phyloP scores from a whole-genome alignment of 2,888 invertebrate species.

The Icerya purchasi region DNA sequence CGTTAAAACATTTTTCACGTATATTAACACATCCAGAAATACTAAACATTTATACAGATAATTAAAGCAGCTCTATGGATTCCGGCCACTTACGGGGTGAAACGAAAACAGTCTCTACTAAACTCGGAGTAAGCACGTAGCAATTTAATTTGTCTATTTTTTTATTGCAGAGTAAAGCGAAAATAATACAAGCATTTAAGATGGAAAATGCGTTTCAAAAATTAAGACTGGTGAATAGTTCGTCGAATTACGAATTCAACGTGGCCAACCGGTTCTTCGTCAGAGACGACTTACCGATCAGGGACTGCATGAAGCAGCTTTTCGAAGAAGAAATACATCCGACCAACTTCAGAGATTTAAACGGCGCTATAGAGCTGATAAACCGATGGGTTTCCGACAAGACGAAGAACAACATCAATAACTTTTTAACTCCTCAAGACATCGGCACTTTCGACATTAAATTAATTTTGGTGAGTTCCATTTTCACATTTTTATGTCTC shows the following conservation, averaged over 20 bases:
- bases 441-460: slow-evolving; percentile 39
- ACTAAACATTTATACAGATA: too few species aligned
- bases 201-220: slow-evolving; percentile 40
- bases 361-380: slow-evolving; percentile 36
- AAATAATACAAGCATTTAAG: slow-evolving; percentile 48
- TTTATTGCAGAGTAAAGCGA: slow-evolving; percentile 37
- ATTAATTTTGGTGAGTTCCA: slow-evolving; percentile 35
- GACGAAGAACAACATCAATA: slow-evolving; percentile 54
- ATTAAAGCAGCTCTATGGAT: too few species aligned
- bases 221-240: slow-evolving; percentile 28
- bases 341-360: slow-evolving; percentile 40
- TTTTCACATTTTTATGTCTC: too few species aligned
- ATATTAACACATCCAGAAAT: too few species aligned
- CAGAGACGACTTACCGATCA: slow-evolving; percentile 33
- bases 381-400: slow-evolving; percentile 55
- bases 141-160: too few species aligned
- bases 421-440: slow-evolving; percentile 44
- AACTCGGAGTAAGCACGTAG: too few species aligned
- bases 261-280: slow-evolving; percentile 61
- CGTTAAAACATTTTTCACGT: too few species aligned
- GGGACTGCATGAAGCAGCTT: slow-evolving; percentile 42
- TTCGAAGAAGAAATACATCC: slow-evolving; percentile 28
- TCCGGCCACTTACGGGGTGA: too few species aligned
- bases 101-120: too few species aligned
- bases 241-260: slow-evolving; percentile 44